Evolutionary conservation across 2,888 invertebrate species (phyloP).

Genomic region (Drosophila niveifrons): DNA sequence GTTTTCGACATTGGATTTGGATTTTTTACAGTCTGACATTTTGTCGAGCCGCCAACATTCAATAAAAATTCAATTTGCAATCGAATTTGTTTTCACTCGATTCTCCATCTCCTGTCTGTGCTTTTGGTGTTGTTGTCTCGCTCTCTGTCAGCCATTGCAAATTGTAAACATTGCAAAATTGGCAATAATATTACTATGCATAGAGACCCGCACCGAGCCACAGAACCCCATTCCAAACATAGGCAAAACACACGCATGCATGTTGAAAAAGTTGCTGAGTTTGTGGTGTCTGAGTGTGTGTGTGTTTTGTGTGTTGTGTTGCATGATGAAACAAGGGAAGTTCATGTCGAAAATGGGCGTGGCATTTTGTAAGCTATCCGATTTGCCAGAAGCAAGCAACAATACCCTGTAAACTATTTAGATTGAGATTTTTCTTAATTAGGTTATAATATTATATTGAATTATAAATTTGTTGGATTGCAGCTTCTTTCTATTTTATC

Average conservation of each 20-base stretch:
- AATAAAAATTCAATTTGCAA: constrained; percentile 80
- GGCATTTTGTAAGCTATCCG: constrained; percentile 15
- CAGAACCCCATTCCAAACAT: background rate
- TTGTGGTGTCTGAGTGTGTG: constrained; percentile 9
- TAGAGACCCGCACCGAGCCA: constrained; percentile 14
- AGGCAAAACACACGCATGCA: background rate
- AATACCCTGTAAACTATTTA: background rate
- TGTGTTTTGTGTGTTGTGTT: constrained; percentile 5
- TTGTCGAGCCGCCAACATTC: constrained; percentile 60
- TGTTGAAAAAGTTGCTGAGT: constrained; percentile 6
- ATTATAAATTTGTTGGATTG: background rate
- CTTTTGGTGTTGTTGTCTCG: constrained; percentile 7
- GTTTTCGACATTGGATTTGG: too few species aligned
- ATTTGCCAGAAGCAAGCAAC: background rate
- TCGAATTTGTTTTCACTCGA: constrained; percentile 73
- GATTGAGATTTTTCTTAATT: background rate
- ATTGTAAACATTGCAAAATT: constrained; percentile 74
- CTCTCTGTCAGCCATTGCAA: constrained; percentile 54
- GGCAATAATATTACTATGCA: constrained; percentile 65
- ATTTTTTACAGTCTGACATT: constrained; percentile 30
- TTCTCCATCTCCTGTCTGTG: constrained; percentile 3
- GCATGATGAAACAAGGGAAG: constrained; percentile 15
- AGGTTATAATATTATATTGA: background rate
- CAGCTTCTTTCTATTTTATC: background rate
- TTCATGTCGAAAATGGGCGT: constrained; percentile 17